Conservation (phyloP, 2,797 vertebrate genomes). For the Sebastes steindachneri region DNA sequence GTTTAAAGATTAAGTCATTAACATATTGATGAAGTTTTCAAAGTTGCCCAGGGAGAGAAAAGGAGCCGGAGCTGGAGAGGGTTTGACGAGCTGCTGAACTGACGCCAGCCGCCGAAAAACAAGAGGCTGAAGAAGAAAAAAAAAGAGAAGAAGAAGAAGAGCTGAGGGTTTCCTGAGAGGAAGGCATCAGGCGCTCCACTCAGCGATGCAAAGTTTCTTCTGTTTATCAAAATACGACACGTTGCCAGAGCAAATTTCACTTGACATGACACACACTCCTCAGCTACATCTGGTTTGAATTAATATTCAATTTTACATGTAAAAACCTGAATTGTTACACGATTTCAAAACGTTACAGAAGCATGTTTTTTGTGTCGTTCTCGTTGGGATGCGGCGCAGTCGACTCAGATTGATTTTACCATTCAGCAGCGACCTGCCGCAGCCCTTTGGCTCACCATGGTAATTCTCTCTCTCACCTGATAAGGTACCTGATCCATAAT, state of each 20-base stretch:
- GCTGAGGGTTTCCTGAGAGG: neutral
- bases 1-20: slow-evolving; percentile 98
- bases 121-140: neutral
- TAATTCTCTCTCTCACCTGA: slow-evolving; percentile 91
- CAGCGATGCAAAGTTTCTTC: neutral
- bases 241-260: neutral
- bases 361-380: neutral
- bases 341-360: neutral
- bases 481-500: slow-evolving; percentile 95
- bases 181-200: neutral
- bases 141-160: neutral
- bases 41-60: slow-evolving; percentile 89
- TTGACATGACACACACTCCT: neutral
- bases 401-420: slow-evolving; percentile 92
- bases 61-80: slow-evolving; percentile 87
- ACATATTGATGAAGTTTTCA: slow-evolving; percentile 97
- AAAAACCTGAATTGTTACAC: neutral
- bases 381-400: slow-evolving; percentile 64
- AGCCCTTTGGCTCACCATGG: slow-evolving; percentile 87
- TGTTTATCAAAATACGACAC: slow-evolving; percentile 9
- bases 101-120: slow-evolving; percentile 66
- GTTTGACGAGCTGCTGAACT: slow-evolving; percentile 80
- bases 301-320: neutral
- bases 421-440: slow-evolving; percentile 87
- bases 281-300: neutral